Conservation (phyloP, 2,113 vertebrate genomes). For the Hipposideros armiger region DNA sequence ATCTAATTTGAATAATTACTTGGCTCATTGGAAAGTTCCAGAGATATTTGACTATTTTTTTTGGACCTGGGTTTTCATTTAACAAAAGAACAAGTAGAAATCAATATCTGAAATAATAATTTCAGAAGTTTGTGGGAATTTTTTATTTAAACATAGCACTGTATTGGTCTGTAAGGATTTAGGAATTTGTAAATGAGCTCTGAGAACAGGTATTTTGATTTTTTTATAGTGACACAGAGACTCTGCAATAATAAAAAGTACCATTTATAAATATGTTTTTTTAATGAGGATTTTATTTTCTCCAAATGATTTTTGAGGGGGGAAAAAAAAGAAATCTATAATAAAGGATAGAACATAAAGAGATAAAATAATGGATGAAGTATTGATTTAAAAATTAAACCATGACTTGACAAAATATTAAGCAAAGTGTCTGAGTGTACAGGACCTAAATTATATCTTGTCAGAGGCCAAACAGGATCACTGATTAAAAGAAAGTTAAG, state of each 20-base stretch:
- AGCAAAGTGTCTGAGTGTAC: not conserved
- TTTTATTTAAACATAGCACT: not conserved
- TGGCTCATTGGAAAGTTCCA: not conserved
- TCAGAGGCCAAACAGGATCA: not conserved
- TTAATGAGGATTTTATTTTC: not conserved
- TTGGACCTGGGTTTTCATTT: not conserved
- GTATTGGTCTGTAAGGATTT: not conserved
- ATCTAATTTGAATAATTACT: slow-evolving; percentile 40
- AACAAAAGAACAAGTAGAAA: not conserved
- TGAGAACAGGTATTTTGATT: not conserved
- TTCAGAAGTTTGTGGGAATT: not conserved
- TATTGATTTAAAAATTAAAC: not conserved
- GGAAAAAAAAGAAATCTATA: not conserved
- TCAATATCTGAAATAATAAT: not conserved
- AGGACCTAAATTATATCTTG: not conserved
- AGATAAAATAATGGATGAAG: not conserved
- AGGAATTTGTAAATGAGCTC: not conserved
- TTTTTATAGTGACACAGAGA: not conserved
- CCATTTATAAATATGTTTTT: not conserved
- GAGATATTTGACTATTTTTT: not conserved
- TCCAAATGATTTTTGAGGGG: not conserved
- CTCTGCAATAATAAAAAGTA: not conserved
- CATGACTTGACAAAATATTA: not conserved
- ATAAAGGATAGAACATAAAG: not conserved
- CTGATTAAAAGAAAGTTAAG: not conserved